These are phyloP conservation scores for Indicator maculatus DNA, from an alignment of 2,113 vertebrate species.

Conservation along the genomic window DNA sequence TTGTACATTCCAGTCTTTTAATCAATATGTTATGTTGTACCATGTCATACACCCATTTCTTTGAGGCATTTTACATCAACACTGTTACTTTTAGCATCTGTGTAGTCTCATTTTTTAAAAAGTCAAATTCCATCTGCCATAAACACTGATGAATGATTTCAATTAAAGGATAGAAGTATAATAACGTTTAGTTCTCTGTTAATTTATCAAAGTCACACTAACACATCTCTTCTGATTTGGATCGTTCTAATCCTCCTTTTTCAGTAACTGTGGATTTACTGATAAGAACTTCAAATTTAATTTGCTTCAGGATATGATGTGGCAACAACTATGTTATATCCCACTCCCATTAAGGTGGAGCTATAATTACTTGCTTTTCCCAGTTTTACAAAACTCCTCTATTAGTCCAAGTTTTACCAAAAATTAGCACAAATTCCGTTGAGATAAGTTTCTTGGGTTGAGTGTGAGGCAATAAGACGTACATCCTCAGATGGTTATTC, in stretches of 20 bases:
- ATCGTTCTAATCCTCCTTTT: neutral
- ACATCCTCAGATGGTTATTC: neutral
- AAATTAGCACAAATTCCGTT: neutral
- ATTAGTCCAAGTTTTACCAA: neutral
- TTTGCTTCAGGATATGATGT: neutral
- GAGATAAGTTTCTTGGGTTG: neutral
- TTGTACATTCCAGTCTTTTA: neutral
- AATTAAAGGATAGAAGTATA: neutral
- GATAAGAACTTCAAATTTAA: neutral
- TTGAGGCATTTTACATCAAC: neutral
- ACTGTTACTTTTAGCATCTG: neutral
- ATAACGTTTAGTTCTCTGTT: neutral
- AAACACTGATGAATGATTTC: neutral
- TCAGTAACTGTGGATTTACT: neutral
- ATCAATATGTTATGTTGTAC: neutral
- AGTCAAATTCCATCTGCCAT: neutral
- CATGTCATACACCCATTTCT: neutral
- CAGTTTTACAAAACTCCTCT: neutral
- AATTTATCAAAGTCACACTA: neutral
- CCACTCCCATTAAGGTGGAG: neutral
- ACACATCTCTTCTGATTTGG: neutral
- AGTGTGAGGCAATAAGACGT: neutral
- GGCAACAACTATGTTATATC: neutral
- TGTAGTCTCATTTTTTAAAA: neutral
- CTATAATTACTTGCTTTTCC: neutral